Evolutionary conservation across 37 sponge, comb jelly and placozoan genomes (phyloP).

Genomic region (Mnemiopsis leidyi): DNA sequence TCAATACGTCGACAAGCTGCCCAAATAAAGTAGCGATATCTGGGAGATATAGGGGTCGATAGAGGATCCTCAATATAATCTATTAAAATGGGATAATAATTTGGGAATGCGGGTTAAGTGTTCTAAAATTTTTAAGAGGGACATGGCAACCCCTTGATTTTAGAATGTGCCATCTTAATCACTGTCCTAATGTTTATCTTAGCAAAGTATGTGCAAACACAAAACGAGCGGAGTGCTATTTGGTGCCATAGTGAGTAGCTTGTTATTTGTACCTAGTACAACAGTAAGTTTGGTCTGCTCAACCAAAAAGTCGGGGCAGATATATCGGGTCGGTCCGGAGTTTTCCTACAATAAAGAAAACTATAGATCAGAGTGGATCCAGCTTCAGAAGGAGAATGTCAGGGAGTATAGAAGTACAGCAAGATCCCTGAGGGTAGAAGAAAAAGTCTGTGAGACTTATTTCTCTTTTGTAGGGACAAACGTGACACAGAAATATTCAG

Average conservation of each 20-base stretch:
- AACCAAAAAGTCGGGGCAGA: neutral
- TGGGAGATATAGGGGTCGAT: too few species aligned
- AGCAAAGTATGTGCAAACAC: neutral
- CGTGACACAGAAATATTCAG: neutral
- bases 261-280: neutral
- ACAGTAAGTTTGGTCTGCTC: neutral
- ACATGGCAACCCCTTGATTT: neutral
- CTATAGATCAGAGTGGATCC: neutral
- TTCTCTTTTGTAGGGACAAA: neutral
- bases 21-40: too few species aligned
- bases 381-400: neutral
- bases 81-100: too few species aligned
- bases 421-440: neutral
- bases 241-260: neutral
- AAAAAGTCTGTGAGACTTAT: neutral
- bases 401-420: neutral
- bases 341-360: neutral
- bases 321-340: neutral
- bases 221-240: neutral
- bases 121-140: neutral
- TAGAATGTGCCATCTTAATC: neutral
- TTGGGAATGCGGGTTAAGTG: too few species aligned
- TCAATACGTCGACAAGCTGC: too few species aligned
- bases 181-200: neutral
- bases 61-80: too few species aligned